A percentile compares a stretch with the other conserved stretches of the same genome.
Conservation (phyloP, 2,113 vertebrate species). For the Petrocephalus zakoni region DNA sequence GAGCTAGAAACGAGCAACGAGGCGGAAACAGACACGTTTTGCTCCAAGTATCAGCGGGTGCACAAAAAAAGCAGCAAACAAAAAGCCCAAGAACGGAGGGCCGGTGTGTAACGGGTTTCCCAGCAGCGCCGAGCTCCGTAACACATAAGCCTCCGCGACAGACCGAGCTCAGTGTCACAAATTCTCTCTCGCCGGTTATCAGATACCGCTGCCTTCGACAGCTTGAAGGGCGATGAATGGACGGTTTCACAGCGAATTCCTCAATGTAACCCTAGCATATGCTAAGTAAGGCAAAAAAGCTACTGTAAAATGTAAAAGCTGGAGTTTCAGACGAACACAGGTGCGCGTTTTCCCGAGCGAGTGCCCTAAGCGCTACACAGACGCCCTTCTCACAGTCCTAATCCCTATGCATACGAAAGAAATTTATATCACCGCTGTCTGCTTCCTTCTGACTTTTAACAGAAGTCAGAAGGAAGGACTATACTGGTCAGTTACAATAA, state of each 20-base stretch:
- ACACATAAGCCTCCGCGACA: conserved; percentile 49
- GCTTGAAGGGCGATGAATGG: conserved; percentile 56
- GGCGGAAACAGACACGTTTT: neutral
- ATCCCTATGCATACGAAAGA: conserved; percentile 26
- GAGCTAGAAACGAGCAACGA: neutral
- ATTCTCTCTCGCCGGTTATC: conserved; percentile 59
- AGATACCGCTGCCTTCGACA: conserved; percentile 51
- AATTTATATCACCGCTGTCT: neutral
- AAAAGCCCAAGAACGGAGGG: neutral
- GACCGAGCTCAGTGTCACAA: conserved; percentile 54
- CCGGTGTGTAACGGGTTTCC: conserved; percentile 13
- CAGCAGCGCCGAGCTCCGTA: conserved; percentile 36
- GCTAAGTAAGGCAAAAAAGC: conserved; percentile 53
- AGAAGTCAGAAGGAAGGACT: neutral
- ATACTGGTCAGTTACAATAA: neutral
- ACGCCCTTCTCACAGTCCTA: conserved; percentile 37
- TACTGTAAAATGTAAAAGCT: conserved; percentile 53
- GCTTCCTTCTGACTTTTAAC: conserved; percentile 7
- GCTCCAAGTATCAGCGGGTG: neutral
- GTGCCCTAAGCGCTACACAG: conserved; percentile 37
- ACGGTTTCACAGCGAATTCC: conserved; percentile 61
- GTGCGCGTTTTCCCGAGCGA: conserved; percentile 42
- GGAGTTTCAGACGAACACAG: conserved; percentile 60
- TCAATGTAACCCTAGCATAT: conserved; percentile 59
- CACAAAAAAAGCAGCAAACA: neutral